Conservation (phyloP, 2,113 vertebrate genomes). For the Scomber japonicus region DNA sequence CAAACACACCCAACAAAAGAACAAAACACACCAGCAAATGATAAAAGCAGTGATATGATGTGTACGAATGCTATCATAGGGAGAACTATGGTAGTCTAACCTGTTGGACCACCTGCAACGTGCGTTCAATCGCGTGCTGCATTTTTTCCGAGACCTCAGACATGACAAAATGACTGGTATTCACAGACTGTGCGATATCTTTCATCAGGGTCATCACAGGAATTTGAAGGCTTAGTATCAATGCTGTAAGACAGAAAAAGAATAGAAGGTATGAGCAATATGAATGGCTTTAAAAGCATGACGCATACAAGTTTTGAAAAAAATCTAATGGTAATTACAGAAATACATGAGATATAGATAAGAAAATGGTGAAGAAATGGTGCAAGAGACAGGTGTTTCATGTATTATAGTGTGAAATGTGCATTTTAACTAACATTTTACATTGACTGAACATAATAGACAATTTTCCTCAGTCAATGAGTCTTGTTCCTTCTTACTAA, state of each 20-base stretch:
- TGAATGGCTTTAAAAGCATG: neutral
- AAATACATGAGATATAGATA: neutral
- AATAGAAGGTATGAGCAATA: neutral
- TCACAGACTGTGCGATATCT: conserved; percentile 50
- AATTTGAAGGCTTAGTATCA: conserved; percentile 67
- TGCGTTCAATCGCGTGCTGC: conserved; percentile 61
- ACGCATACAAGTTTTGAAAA: neutral
- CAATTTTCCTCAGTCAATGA: neutral
- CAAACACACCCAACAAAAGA: neutral
- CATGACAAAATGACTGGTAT: conserved; percentile 61
- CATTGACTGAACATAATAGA: neutral
- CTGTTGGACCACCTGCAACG: conserved; percentile 67
- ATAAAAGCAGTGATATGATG: neutral
- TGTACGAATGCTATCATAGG: neutral
- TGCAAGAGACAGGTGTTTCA: neutral
- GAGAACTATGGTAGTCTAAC: conserved; percentile 56
- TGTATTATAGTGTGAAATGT: neutral
- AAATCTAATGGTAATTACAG: neutral
- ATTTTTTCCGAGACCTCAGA: conserved; percentile 46
- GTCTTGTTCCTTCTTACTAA: neutral
- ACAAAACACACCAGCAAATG: neutral
- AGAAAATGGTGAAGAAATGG: neutral
- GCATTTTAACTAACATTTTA: neutral
- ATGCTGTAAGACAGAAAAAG: conserved; percentile 53
- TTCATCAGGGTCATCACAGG: conserved; percentile 66